phyloP scores from a whole-genome alignment of 2,888 invertebrate species.

The Eupelmus urozonus region DNA sequence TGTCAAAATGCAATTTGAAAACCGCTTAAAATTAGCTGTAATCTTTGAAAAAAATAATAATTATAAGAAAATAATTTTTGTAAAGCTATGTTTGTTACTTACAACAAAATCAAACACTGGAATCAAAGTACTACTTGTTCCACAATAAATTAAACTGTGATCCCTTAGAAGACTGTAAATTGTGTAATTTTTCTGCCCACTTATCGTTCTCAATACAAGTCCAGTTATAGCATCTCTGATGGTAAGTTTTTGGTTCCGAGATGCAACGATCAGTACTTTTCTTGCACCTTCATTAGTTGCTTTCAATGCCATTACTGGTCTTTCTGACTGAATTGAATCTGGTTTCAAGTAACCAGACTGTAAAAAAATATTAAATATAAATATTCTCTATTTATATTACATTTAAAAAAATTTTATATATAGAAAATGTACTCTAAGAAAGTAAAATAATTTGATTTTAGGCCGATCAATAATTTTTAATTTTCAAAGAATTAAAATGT shows the following conservation, averaged over 20 bases:
- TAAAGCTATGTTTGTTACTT: constrained; percentile 73
- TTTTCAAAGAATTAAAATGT: too few relatives aligned
- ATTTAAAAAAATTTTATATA: too few relatives aligned
- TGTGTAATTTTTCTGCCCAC: constrained; percentile 80
- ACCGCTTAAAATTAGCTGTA: not conserved
- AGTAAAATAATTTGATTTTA: too few relatives aligned
- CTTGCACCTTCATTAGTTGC: constrained; percentile 87
- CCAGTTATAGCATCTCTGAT: constrained; percentile 87
- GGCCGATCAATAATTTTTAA: too few relatives aligned
- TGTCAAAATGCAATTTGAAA: too few relatives aligned
- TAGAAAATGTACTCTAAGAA: too few relatives aligned
- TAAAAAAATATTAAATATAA: constrained; percentile 21
- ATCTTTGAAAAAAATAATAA: not conserved
- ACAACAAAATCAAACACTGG: constrained; percentile 87
- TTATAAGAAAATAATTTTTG: not conserved
- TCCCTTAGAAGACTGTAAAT: constrained; percentile 86
- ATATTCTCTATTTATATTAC: too few relatives aligned
- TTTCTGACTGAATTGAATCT: constrained; percentile 79
- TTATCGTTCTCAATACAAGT: constrained; percentile 82
- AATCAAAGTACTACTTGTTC: constrained; percentile 85
- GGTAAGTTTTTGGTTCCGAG: constrained; percentile 84
- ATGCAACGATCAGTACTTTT: constrained; percentile 84
- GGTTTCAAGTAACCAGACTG: constrained; percentile 70
- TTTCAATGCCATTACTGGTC: constrained; percentile 84
- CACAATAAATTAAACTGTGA: constrained; percentile 86